These are phyloP conservation scores for Daphoenositta chrysoptera DNA, from an alignment of 2,113 vertebrate genomes.

Conservation along the genomic window DNA sequence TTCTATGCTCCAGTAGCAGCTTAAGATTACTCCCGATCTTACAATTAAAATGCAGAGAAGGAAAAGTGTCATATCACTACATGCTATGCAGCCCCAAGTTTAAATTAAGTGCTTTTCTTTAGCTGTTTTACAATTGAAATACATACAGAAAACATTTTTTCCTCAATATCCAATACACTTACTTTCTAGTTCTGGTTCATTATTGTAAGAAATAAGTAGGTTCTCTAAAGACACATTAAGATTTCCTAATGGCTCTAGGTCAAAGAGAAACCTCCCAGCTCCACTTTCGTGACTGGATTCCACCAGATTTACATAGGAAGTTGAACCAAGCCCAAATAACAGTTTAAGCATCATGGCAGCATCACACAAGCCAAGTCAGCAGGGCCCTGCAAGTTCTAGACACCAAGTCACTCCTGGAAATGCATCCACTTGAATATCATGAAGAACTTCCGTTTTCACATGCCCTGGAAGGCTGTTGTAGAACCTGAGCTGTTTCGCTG, in stretches of 20 bases:
- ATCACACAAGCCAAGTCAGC: not conserved
- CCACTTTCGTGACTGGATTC: not conserved
- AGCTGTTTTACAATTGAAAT: not conserved
- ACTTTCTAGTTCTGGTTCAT: not conserved
- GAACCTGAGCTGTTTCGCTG: not conserved
- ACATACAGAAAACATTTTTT: not conserved
- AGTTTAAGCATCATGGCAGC: not conserved
- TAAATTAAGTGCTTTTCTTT: not conserved
- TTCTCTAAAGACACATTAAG: not conserved
- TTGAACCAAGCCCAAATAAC: not conserved
- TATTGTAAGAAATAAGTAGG: not conserved
- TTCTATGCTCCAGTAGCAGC: not conserved
- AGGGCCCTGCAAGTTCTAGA: not conserved
- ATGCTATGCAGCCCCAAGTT: not conserved
- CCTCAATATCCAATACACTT: not conserved
- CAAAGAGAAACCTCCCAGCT: not conserved
- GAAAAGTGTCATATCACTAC: not conserved
- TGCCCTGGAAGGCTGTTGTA: not conserved
- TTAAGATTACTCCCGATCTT: not conserved
- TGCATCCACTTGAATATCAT: not conserved
- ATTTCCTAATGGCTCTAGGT: not conserved
- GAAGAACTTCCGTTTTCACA: not conserved
- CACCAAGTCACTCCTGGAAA: not conserved
- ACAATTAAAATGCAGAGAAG: not conserved
- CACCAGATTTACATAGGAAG: not conserved